Percentiles rank a stretch among this genome's conserved stretches.
Conservation (phyloP, 2,113 vertebrate genomes). For the Neodontobutis hainanensis region DNA sequence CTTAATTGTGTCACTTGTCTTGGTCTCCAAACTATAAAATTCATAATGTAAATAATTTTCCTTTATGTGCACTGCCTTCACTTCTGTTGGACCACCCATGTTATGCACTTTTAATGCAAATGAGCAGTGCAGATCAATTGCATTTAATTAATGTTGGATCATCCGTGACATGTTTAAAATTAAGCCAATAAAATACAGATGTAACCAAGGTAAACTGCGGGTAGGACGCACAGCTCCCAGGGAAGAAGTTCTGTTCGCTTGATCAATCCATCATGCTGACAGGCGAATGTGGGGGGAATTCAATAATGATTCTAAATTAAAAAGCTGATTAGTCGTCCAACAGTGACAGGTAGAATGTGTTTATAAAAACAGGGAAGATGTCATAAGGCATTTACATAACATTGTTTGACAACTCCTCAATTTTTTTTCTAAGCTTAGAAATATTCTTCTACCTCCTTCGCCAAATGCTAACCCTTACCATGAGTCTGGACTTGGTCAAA, state of each 20-base stretch:
- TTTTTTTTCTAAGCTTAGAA: too few relatives aligned
- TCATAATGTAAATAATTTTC: too few relatives aligned
- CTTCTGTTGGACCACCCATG: too few relatives aligned
- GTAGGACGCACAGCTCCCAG: background rate
- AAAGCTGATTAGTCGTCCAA: background rate
- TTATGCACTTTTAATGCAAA: background rate
- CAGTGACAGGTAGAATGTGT: background rate
- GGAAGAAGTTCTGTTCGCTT: background rate
- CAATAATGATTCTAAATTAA: background rate
- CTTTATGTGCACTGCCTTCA: too few relatives aligned
- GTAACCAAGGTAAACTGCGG: background rate
- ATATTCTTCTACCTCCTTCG: too few relatives aligned
- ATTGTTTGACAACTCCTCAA: too few relatives aligned
- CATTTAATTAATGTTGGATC: background rate
- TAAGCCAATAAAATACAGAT: conserved; percentile 1
- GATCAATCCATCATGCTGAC: background rate
- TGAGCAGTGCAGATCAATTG: background rate
- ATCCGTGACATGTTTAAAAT: background rate
- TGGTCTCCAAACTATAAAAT: too few relatives aligned
- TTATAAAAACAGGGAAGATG: too few relatives aligned
- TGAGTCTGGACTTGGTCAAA: too few relatives aligned
- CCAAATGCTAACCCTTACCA: too few relatives aligned
- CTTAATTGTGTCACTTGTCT: too few relatives aligned
- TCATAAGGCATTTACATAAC: too few relatives aligned
- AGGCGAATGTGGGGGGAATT: background rate